Evolutionary conservation across 1,140 invertebrate genomes (phyloP).

Genomic region (Drosophila grimshawi): DNA sequence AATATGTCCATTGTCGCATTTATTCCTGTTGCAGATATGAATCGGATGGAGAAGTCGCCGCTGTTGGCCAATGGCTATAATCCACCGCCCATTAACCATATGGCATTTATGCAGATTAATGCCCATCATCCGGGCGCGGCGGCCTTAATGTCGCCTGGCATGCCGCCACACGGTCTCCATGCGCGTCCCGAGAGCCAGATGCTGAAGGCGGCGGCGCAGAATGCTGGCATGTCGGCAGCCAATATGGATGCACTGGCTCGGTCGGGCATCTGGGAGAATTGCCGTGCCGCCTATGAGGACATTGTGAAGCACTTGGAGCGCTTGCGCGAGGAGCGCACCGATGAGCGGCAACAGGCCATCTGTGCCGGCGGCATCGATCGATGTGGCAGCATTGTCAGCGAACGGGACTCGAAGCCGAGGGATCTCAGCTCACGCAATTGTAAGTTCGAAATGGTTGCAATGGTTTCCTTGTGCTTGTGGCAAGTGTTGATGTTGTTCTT

Average conservation of each 20-base stretch:
- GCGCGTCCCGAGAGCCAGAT: conserved; percentile 89
- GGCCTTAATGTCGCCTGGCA: conserved; percentile 94
- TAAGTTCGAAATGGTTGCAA: conserved; percentile 85
- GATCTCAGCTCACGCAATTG: conserved; percentile 94
- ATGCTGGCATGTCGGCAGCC: conserved; percentile 86
- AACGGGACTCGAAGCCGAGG: conserved; percentile 90
- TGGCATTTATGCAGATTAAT: conserved; percentile 94
- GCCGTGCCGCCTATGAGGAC: conserved; percentile 95
- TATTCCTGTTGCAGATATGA: conserved; percentile 87
- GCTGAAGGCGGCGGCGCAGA: conserved; percentile 90
- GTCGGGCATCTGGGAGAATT: conserved; percentile 97
- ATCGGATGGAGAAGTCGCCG: conserved; percentile 95
- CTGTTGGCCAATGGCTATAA: conserved; percentile 97
- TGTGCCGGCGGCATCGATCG: conserved; percentile 54
- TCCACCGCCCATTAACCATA: conserved; percentile 95
- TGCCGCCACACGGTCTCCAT: conserved; percentile 91
- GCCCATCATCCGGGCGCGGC: conserved; percentile 88
- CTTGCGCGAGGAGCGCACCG: conserved; percentile 93
- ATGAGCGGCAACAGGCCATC: conserved; percentile 87
- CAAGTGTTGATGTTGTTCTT: conserved; percentile 7
- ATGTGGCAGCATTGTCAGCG: conserved; percentile 85
- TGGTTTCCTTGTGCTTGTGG: too few species aligned
- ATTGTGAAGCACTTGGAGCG: conserved; percentile 96
- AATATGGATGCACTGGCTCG: conserved; percentile 94
- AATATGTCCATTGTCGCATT: conserved; percentile 71